phyloP scores from a whole-genome alignment of 2,797 vertebrate genomes.

The Sphenopsis melanotis region DNA sequence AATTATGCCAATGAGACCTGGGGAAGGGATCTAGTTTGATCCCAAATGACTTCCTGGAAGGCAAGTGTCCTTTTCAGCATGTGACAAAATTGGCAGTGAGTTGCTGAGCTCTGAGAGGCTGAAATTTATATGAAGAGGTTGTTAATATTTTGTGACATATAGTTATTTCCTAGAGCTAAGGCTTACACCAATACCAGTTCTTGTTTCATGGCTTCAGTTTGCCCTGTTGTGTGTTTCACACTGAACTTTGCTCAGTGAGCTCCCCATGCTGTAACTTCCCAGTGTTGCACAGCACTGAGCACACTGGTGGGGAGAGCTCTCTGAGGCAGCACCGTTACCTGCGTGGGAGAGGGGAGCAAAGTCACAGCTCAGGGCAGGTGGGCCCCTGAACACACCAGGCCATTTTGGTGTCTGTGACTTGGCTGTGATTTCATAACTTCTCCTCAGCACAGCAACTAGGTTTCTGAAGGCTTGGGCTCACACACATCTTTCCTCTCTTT shows the following conservation, averaged over 20 bases:
- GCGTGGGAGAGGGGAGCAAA: neutral
- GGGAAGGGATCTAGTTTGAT: neutral
- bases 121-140: neutral
- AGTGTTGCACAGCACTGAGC: too few species aligned
- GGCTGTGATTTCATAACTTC: neutral
- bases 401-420: neutral
- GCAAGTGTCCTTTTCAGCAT: neutral
- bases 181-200: neutral
- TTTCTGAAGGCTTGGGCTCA: neutral
- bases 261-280: neutral
- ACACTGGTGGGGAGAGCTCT: rapidly evolving
- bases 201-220: neutral
- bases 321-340: neutral
- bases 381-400: neutral
- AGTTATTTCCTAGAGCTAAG: neutral
- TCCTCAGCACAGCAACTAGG: neutral
- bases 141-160: neutral
- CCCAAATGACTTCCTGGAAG: neutral
- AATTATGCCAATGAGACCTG: neutral
- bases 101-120: neutral
- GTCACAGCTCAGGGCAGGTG: neutral
- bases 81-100: neutral
- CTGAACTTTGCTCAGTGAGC: neutral
- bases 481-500: neutral
- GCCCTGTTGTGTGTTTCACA: neutral